Evolutionary conservation across 2,113 vertebrate genomes (phyloP).

Genomic region (Phrynocephalus versicolor): DNA sequence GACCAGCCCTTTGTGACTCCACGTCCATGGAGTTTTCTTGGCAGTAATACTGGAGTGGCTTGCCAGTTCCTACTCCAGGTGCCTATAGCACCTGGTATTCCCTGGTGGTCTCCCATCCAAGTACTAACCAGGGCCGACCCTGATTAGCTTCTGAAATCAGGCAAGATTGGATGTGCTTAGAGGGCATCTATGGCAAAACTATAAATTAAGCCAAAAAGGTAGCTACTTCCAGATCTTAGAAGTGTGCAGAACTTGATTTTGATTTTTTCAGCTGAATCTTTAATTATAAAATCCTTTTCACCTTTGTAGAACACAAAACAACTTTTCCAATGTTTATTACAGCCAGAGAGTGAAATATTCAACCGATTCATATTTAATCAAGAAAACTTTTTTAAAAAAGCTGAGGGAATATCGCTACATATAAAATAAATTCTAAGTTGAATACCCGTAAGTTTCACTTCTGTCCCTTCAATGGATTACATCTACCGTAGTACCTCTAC

Average conservation of each 20-base stretch:
- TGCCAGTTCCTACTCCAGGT: too few species aligned
- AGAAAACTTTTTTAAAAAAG: slow-evolving; percentile 10
- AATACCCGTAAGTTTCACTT: background rate
- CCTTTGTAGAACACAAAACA: background rate
- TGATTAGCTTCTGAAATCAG: too few species aligned
- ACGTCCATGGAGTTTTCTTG: too few species aligned
- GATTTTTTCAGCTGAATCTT: background rate
- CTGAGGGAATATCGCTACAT: background rate
- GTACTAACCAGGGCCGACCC: too few species aligned
- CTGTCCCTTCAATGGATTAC: slow-evolving; percentile 10
- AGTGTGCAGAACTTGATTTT: background rate
- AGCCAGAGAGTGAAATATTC: background rate
- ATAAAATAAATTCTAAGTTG: slow-evolving; percentile 11
- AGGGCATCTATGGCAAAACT: background rate
- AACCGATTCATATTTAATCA: background rate
- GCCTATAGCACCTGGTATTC: too few species aligned
- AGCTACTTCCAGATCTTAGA: background rate
- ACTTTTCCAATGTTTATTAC: background rate
- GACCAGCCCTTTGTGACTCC: too few species aligned
- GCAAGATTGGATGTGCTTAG: too few species aligned
- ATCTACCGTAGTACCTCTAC: too few species aligned
- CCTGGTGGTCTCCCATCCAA: too few species aligned
- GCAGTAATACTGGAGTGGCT: too few species aligned
- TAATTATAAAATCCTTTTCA: slow-evolving; percentile 8
- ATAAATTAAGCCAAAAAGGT: background rate